A percentile compares a stretch with the other conserved stretches of the same genome.
Evolutionary conservation across 2,888 invertebrate genomes (phyloP).

Genomic region (Rhorus exstirpatorius): DNA sequence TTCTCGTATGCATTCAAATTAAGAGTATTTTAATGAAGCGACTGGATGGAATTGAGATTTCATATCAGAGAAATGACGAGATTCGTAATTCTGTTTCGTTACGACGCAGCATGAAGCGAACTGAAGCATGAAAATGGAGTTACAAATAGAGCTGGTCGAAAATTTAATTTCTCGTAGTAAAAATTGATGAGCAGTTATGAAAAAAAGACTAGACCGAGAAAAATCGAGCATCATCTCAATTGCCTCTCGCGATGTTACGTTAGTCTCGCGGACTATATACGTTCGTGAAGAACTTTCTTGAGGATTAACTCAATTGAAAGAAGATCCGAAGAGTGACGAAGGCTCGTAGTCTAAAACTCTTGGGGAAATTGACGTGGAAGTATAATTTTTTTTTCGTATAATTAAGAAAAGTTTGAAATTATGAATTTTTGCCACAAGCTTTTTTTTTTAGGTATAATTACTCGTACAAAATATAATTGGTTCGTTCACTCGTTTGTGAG

Average conservation of each 20-base stretch:
- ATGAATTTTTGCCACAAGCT: not conserved
- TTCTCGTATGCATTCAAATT: conserved; percentile 4
- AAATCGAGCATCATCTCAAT: not conserved
- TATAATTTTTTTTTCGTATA: no score
- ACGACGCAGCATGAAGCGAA: not conserved
- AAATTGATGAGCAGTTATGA: not conserved
- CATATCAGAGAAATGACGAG: not conserved
- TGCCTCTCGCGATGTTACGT: conserved; percentile 17
- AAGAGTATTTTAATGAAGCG: conserved; percentile 35
- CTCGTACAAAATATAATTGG: no score
- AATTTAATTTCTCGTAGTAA: conserved; percentile 34
- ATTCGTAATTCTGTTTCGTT: conserved; percentile 38
- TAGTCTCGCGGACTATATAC: conserved; percentile 9
- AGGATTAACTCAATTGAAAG: conserved; percentile 23
- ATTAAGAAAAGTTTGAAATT: not conserved
- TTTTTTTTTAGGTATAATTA: not conserved
- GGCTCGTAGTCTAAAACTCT: not conserved
- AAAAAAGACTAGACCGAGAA: conserved; percentile 19
- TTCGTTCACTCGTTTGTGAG: no score
- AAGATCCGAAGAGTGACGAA: conserved; percentile 4
- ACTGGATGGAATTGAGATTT: conserved; percentile 35
- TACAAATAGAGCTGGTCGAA: not conserved
- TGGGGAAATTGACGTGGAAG: no score
- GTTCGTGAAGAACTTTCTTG: conserved; percentile 4
- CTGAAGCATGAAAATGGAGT: conserved; percentile 16